Conservation (phyloP, 2,113 vertebrate species). For the Plecotus auritus region DNA sequence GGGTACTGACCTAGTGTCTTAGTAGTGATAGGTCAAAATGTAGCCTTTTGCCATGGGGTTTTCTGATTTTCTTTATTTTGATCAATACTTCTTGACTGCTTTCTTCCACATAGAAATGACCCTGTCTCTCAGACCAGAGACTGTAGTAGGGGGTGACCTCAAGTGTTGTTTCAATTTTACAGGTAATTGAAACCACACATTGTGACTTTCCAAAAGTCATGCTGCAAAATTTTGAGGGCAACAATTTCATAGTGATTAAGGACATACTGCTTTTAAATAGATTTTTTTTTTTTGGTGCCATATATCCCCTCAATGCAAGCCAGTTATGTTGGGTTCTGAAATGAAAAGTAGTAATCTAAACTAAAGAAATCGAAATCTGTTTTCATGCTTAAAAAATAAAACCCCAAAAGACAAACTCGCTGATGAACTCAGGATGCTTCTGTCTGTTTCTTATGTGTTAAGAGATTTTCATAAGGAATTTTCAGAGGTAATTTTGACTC, state of each 20-base stretch:
- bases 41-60: background rate
- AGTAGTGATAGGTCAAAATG: background rate
- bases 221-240: background rate
- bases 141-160: background rate
- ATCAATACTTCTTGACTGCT: background rate
- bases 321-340: background rate
- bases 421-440: background rate
- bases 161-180: background rate
- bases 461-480: constrained; percentile 25
- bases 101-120: background rate
- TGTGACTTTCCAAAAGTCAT: background rate
- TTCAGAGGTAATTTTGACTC: constrained; percentile 68
- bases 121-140: background rate
- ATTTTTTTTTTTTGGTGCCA: background rate
- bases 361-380: background rate
- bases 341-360: background rate
- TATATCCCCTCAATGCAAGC: background rate
- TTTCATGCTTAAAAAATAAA: constrained; percentile 16
- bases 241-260: background rate
- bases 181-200: background rate
- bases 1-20: background rate
- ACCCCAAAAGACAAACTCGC: background rate
- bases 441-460: constrained; percentile 16
- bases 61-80: background rate
- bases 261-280: background rate